Evolutionary conservation across 2,113 vertebrate species (phyloP).

Genomic region (Morphnarchus princeps): DNA sequence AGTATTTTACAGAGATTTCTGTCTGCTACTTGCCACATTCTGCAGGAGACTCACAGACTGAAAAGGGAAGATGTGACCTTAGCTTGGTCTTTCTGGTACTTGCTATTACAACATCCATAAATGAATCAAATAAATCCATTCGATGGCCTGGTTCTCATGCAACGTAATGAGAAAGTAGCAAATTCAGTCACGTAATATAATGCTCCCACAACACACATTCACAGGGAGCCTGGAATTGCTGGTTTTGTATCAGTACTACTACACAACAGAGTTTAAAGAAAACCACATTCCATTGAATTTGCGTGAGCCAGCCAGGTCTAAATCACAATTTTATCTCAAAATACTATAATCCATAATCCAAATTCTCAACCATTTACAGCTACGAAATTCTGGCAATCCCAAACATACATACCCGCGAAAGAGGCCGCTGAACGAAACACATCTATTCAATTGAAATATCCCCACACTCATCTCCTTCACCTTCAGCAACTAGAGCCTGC

Average conservation of each 20-base stretch:
- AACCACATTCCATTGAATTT: neutral
- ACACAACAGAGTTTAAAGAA: neutral
- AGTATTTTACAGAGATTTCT: neutral
- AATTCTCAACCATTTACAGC: neutral
- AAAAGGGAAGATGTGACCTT: neutral
- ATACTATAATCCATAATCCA: neutral
- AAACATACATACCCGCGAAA: neutral
- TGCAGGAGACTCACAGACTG: neutral
- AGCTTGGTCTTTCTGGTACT: neutral
- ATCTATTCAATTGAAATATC: neutral
- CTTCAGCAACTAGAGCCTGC: neutral
- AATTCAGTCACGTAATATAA: neutral
- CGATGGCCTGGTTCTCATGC: neutral
- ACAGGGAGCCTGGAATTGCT: neutral
- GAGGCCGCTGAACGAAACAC: neutral
- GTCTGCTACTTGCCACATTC: neutral
- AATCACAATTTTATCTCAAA: neutral
- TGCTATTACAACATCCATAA: neutral
- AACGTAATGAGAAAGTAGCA: neutral
- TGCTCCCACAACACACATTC: neutral
- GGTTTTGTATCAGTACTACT: neutral
- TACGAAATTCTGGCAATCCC: neutral
- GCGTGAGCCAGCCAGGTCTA: neutral
- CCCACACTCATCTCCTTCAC: neutral
- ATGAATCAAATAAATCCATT: neutral